These are phyloP conservation scores for Actinia equina DNA, from an alignment of 64 coral and sea anemone genomes.

Conservation along the genomic window DNA sequence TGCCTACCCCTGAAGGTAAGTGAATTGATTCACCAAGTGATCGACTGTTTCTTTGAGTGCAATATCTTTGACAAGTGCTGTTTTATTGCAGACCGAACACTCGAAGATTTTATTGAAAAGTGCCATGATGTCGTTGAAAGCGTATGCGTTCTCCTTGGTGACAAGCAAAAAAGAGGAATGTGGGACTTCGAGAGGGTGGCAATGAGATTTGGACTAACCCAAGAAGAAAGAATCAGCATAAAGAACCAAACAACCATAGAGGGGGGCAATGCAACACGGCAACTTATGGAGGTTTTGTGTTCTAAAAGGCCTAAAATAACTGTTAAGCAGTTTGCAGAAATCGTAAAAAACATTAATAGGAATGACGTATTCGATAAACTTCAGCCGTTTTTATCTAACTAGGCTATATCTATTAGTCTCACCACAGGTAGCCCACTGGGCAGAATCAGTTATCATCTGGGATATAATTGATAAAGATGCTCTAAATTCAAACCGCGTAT, in stretches of 20 bases:
- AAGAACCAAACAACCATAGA: background rate
- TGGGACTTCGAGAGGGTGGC: constrained; percentile 8
- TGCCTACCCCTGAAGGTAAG: background rate
- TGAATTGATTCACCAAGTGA: background rate
- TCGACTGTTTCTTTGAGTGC: background rate
- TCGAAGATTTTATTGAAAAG: constrained; percentile 15
- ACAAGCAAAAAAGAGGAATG: background rate
- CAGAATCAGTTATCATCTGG: too few species aligned
- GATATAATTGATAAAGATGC: too few species aligned
- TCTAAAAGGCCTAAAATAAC: background rate
- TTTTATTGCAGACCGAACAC: background rate
- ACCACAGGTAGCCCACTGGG: too few species aligned
- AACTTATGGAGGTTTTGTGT: background rate
- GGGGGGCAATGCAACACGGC: background rate
- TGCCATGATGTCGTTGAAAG: constrained; percentile 4
- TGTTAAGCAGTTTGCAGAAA: constrained; percentile 10
- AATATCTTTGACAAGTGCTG: background rate
- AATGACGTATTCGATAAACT: background rate
- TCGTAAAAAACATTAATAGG: background rate
- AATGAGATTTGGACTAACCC: background rate
- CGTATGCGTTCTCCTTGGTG: background rate
- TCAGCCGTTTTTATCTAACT: background rate
- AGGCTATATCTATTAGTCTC: too few species aligned
- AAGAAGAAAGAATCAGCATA: background rate
- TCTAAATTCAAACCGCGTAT: too few species aligned